Percentiles rank a stretch among this genome's conserved stretches.
Conservation (phyloP, 2,797 vertebrate species). For the Zalophus californianus region DNA sequence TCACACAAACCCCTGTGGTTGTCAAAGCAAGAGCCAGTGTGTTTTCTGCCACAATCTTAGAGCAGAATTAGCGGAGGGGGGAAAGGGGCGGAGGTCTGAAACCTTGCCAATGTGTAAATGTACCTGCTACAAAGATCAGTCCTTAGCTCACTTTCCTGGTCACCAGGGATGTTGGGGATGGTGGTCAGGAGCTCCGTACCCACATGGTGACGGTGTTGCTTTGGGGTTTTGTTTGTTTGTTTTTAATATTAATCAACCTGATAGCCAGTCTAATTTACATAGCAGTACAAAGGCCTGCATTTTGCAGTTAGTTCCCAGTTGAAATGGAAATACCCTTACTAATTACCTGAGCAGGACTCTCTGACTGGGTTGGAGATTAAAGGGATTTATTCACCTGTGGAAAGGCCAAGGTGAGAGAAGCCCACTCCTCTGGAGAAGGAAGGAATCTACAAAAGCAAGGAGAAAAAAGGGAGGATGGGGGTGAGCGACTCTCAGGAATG, state of each 20-base stretch:
- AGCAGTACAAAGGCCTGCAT: not conserved
- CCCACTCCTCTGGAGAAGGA: not conserved
- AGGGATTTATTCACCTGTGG: not conserved
- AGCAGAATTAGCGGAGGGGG: not conserved
- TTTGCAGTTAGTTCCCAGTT: not conserved
- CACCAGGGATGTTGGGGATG: not conserved
- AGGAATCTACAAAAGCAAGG: not conserved
- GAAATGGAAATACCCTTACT: not conserved
- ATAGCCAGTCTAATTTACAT: constrained; percentile 21
- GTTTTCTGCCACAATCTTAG: constrained; percentile 54
- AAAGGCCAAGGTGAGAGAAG: not conserved
- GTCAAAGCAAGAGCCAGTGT: constrained; percentile 20
- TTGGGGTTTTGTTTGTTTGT: not conserved
- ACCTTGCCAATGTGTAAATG: not conserved
- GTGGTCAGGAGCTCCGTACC: not conserved
- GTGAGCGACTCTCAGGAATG: not conserved
- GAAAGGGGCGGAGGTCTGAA: not conserved
- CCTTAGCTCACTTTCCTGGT: not conserved
- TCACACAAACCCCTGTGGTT: constrained; percentile 43
- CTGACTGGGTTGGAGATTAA: not conserved
- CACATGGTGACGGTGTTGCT: not conserved
- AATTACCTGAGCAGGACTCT: constrained; percentile 28
- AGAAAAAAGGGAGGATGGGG: not conserved
- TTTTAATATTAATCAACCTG: not conserved
- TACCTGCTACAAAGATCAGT: not conserved